These are phyloP conservation scores for Piprites chloris DNA, from an alignment of 2,113 vertebrate species.

Conservation along the genomic window DNA sequence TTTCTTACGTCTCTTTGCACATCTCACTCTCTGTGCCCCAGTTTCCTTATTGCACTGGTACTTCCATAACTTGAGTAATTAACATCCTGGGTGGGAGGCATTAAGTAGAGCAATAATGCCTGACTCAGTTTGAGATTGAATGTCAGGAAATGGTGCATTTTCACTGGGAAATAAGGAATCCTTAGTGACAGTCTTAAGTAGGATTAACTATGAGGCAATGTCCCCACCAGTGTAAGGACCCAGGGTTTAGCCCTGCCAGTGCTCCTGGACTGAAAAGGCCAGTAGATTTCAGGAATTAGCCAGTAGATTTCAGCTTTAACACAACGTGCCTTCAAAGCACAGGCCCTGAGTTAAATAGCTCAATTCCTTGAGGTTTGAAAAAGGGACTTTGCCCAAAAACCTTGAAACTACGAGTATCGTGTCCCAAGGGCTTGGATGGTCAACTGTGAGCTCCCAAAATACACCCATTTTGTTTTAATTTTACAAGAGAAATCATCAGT, in stretches of 20 bases:
- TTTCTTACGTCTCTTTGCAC: not conserved
- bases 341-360: not conserved
- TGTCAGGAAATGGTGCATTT: constrained; percentile 6
- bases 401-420: not conserved
- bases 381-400: not conserved
- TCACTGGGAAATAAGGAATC: not conserved
- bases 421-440: not conserved
- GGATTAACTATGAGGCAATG: rapidly evolving
- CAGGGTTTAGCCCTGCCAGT: not conserved
- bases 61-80: constrained; percentile 5
- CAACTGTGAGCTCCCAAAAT: not conserved
- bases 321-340: not conserved
- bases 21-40: not conserved
- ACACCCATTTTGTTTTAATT: not conserved
- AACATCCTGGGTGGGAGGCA: constrained; percentile 34
- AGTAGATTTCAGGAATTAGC: not conserved
- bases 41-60: not conserved
- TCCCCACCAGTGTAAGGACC: not conserved
- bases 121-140: constrained; percentile 18
- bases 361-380: not conserved
- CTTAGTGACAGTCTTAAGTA: not conserved
- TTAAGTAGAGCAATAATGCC: constrained; percentile 21
- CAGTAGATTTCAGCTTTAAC: not conserved
- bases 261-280: not conserved
- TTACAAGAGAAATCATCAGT: not conserved